Evolutionary conservation across 2,113 vertebrate genomes (phyloP).

Genomic region (Ursus arctos): DNA sequence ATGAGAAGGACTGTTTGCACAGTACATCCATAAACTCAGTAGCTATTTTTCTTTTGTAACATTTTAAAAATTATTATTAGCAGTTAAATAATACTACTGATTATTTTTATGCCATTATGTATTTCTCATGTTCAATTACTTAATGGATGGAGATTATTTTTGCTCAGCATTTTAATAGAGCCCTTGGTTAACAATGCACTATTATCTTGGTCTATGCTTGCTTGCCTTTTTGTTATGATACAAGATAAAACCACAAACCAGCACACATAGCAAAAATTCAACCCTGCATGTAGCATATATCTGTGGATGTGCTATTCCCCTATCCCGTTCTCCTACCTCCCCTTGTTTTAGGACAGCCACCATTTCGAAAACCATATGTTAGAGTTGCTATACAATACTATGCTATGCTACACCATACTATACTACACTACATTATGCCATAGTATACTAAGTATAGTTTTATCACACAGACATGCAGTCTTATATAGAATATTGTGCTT

Average conservation of each 20-base stretch:
- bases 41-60: constrained; percentile 31
- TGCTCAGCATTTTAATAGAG: background rate
- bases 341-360: background rate
- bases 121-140: background rate
- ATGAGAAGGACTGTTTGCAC: background rate
- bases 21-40: background rate
- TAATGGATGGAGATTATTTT: background rate
- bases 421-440: background rate
- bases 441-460: background rate
- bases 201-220: background rate
- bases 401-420: background rate
- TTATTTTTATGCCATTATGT: background rate
- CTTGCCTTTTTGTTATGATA: background rate
- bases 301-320: background rate
- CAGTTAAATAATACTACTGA: background rate
- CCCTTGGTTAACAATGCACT: background rate
- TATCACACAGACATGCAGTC: background rate
- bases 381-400: background rate
- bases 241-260: background rate
- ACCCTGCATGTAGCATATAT: background rate
- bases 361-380: background rate
- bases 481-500: background rate
- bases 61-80: constrained; percentile 20
- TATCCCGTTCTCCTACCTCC: background rate
- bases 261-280: background rate